phyloP scores from a whole-genome alignment of 1,140 invertebrate species.

The Probaryconus sp. region DNA sequence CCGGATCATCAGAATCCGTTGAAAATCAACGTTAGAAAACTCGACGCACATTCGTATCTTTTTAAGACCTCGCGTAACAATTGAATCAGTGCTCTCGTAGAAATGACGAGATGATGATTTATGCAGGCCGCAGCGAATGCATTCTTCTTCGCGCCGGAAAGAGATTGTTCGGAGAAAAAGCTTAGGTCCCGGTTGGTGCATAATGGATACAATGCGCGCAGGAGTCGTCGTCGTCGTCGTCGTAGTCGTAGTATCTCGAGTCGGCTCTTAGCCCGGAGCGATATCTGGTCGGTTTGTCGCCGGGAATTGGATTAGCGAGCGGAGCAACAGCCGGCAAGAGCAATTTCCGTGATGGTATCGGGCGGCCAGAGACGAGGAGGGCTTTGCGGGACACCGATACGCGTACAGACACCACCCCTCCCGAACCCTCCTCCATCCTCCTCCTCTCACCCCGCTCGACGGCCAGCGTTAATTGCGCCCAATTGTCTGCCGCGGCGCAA shows the following conservation, averaged over 20 bases:
- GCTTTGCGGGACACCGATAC: slow-evolving; percentile 8
- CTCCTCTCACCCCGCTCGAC: too few relatives aligned
- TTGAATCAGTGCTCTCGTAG: not conserved
- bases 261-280: not conserved
- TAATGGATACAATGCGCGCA: too few relatives aligned
- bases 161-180: too few relatives aligned
- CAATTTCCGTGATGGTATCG: slow-evolving; percentile 46
- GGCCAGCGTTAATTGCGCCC: slow-evolving; percentile 42
- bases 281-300: slow-evolving; percentile 24
- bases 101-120: slow-evolving; percentile 5
- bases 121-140: not conserved
- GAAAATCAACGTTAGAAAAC: too few relatives aligned
- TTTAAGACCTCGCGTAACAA: too few relatives aligned
- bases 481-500: slow-evolving; percentile 35
- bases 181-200: too few relatives aligned
- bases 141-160: too few relatives aligned
- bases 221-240: too few relatives aligned
- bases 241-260: not conserved
- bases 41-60: too few relatives aligned
- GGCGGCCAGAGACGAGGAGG: slow-evolving; percentile 24
- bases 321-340: slow-evolving; percentile 36
- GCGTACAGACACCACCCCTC: too few relatives aligned
- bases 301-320: slow-evolving; percentile 37
- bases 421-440: too few relatives aligned
- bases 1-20: too few relatives aligned